These are phyloP conservation scores for Drosophila tanythrix DNA, from an alignment of 2,888 invertebrate species.

Conservation along the genomic window DNA sequence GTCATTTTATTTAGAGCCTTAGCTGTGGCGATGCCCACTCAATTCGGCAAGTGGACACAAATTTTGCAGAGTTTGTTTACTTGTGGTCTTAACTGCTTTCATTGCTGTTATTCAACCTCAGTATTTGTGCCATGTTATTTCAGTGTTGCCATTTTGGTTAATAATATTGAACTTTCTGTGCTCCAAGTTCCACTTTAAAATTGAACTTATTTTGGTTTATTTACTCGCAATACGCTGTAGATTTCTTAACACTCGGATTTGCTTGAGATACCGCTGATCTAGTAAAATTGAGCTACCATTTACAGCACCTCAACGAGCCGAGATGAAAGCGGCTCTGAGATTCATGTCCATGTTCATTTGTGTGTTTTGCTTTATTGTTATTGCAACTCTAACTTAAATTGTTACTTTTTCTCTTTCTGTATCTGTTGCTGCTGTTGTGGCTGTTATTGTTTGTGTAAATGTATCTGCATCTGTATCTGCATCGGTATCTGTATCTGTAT, in stretches of 20 bases:
- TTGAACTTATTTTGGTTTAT: background rate
- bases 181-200: background rate
- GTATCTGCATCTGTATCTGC: conserved; percentile 3
- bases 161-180: background rate
- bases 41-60: background rate
- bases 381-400: conserved; percentile 8
- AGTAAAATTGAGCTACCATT: conserved; percentile 8
- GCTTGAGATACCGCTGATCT: background rate
- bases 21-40: no score
- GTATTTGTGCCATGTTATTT: background rate
- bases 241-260: background rate
- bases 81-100: background rate
- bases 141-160: background rate
- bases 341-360: conserved; percentile 22
- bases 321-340: background rate
- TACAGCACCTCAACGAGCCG: background rate
- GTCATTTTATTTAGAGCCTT: background rate
- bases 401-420: background rate
- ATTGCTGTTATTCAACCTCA: background rate
- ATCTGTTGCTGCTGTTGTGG: background rate
- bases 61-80: background rate
- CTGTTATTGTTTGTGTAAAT: background rate
- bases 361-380: conserved; percentile 23
- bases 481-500: conserved; percentile 23
- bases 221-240: background rate